phyloP scores from a whole-genome alignment of 2,888 invertebrate species.

The Ectobius pallidus region DNA sequence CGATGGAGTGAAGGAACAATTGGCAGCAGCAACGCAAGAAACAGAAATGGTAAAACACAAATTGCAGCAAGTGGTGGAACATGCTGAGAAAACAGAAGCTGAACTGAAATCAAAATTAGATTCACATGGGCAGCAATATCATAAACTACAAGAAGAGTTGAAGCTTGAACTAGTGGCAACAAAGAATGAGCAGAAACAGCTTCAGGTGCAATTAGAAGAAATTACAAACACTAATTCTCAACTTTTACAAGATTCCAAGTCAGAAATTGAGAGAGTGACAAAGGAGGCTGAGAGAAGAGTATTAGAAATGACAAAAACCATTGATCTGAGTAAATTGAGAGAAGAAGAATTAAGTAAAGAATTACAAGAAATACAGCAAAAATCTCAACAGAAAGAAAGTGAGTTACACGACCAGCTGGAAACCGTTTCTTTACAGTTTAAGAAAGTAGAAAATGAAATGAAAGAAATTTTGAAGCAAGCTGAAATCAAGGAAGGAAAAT shows the following conservation, averaged over 20 bases:
- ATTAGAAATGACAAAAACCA: conserved; percentile 60
- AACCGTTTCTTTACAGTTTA: conserved; percentile 24
- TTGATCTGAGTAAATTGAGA: conserved; percentile 60
- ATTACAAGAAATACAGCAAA: conserved; percentile 39
- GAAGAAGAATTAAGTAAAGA: conserved; percentile 57
- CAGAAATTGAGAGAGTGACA: conserved; percentile 56
- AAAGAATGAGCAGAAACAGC: conserved; percentile 54
- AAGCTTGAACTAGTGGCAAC: conserved; percentile 55
- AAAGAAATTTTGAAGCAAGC: conserved; percentile 30
- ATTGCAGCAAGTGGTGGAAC: conserved; percentile 55
- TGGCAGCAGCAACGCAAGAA: conserved; percentile 45
- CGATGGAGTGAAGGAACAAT: conserved; percentile 48
- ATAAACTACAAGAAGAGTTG: conserved; percentile 57
- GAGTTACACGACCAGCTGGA: conserved; percentile 58
- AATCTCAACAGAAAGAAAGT: conserved; percentile 52
- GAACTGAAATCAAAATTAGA: conserved; percentile 47
- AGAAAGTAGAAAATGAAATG: conserved; percentile 34
- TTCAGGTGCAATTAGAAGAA: conserved; percentile 55
- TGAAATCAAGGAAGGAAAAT: conserved; percentile 37
- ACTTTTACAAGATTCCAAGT: conserved; percentile 49
- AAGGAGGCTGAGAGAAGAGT: conserved; percentile 59
- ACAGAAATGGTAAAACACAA: conserved; percentile 53
- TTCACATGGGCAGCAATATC: conserved; percentile 49
- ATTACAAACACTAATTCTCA: conserved; percentile 52
- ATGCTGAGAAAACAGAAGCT: conserved; percentile 46